phyloP scores from a whole-genome alignment of 2,888 invertebrate species.

The Stegana nigrithorax region DNA sequence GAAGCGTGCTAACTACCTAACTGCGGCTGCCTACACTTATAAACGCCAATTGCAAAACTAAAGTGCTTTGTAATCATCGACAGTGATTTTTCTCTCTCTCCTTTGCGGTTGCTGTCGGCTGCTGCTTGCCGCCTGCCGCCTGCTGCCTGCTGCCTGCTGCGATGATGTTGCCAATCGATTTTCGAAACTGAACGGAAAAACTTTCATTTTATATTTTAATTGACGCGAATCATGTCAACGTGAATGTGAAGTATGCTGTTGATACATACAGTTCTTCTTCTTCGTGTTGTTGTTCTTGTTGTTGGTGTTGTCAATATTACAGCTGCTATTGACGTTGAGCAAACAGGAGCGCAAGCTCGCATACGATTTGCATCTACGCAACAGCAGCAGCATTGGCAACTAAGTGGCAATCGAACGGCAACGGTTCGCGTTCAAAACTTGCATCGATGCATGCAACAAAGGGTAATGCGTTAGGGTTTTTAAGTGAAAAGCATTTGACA shows the following conservation, averaged over 20 bases:
- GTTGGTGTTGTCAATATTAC: neutral
- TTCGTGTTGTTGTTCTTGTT: constrained; percentile 29
- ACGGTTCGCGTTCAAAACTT: constrained; percentile 27
- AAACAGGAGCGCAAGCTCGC: neutral
- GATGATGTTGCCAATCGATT: constrained; percentile 11
- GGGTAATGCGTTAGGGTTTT: constrained; percentile 20
- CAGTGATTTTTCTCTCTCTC: neutral
- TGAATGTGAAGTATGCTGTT: neutral
- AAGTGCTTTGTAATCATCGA: neutral
- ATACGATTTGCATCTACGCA: neutral
- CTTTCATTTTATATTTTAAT: constrained; percentile 40
- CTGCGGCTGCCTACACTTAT: too few relatives aligned
- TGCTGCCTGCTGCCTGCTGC: too few relatives aligned
- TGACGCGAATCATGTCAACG: constrained; percentile 37
- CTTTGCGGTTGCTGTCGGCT: too few relatives aligned
- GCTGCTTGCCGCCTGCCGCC: too few relatives aligned
- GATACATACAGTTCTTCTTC: constrained; percentile 26
- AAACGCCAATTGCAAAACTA: too few relatives aligned
- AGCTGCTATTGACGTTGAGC: neutral
- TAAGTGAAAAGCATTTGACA: constrained; percentile 43
- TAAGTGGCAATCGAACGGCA: constrained; percentile 24
- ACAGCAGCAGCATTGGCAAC: neutral
- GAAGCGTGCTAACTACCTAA: too few relatives aligned
- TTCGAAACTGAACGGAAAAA: constrained; percentile 25
- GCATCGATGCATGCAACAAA: neutral